Base-by-base conservation (phyloP, 1,140 invertebrate genomes). In the Laupala kohalensis region DNA sequence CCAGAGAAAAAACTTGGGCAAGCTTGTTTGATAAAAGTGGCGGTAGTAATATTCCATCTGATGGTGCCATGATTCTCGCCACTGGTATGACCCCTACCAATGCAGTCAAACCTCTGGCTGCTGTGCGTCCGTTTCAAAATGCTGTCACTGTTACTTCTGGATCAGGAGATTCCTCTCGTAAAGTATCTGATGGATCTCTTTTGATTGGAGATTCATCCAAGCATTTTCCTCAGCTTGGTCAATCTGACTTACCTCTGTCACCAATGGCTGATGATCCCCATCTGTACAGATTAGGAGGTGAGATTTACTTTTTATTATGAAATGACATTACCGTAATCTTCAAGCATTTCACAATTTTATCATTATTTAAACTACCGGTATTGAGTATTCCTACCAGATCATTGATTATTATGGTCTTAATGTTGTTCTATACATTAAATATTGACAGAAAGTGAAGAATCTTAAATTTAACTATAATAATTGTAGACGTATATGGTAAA, bases 261-360 rank as follows among this genome's bases (percentile, higher is more conserved):
- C 15, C 74, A 73, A 29, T 62, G 62, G 27, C 73, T 80, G 67
- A 76, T 78, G 64, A 28, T 75, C 25, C 71, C 73, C 15, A 64
- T 76, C 28, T 79, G 74, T 67, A 73, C 70, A 15, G 79, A 80
- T 5, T 88, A 82, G 88, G 87, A 81, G 88, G 88, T 89, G 4
- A 25, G 25, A 15, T 65, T 23, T 25, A 62, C 9, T 62, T 19
- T 62, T 62, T 62, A 9, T 62, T 62, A 12, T 62, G 37, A n/a
- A n/a, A n/a, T n/a, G n/a, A n/a, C n/a, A n/a, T n/a, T n/a, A 19
- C 19, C 9, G 37, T 12, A 62, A 19, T 62, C 19, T 19, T 19
- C 9, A 62, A 62, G 19, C 19, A 62, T 12, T 62, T 12, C 19
- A 62, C 19, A 62, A 12, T 62, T 62, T 62, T 62, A 12, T 62